Evolutionary conservation across 2,888 invertebrate genomes (phyloP).

Genomic region (Xestia rhomboidea): DNA sequence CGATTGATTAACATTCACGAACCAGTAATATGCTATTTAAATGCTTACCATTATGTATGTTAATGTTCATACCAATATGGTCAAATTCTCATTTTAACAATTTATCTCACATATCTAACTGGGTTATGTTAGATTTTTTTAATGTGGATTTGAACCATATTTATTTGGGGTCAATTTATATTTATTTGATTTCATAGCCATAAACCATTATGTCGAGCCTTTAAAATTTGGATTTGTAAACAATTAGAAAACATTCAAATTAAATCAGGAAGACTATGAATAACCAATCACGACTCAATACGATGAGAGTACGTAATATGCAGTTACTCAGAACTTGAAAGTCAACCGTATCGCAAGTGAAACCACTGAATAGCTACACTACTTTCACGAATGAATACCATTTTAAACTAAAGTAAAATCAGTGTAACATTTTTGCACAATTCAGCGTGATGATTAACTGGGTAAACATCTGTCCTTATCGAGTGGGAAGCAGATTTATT

Average conservation of each 20-base stretch:
- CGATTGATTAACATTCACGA: neutral
- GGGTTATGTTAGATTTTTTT: no score
- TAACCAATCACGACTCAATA: constrained; percentile 49
- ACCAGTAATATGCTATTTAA: neutral
- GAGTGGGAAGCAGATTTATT: constrained; percentile 48
- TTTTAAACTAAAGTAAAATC: constrained; percentile 38
- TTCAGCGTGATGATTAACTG: constrained; percentile 18
- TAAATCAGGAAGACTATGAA: constrained; percentile 49
- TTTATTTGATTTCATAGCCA: neutral
- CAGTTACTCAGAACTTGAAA: constrained; percentile 65
- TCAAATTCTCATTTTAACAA: neutral
- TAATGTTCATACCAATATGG: neutral
- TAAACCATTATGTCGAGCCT: neutral
- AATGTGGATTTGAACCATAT: neutral
- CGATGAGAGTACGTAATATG: constrained; percentile 54
- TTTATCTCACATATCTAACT: neutral
- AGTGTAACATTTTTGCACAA: constrained; percentile 34
- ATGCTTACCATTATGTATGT: no score
- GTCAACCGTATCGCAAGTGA: constrained; percentile 62
- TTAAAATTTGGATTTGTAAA: constrained; percentile 1
- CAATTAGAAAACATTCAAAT: constrained; percentile 13
- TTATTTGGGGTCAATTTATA: neutral
- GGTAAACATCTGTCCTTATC: constrained; percentile 47
- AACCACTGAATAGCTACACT: constrained; percentile 64
- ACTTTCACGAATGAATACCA: constrained; percentile 63